phyloP scores from a whole-genome alignment of 2,113 vertebrate species.

The Leucopsar rothschildi region DNA sequence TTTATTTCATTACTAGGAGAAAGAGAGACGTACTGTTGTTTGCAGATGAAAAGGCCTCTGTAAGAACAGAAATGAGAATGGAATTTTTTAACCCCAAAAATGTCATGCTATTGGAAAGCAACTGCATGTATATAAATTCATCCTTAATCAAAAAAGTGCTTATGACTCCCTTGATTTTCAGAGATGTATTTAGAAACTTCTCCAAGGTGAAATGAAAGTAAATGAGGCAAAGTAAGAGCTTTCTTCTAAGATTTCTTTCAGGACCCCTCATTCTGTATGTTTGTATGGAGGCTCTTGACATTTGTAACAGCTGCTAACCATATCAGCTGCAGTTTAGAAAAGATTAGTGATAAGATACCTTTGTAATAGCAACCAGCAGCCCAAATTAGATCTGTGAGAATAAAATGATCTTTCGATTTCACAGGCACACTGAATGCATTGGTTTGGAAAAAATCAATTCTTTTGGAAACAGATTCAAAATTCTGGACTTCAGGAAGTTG shows the following conservation, averaged over 20 bases:
- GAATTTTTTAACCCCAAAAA: neutral
- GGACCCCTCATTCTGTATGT: neutral
- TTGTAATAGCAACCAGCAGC: neutral
- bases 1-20: neutral
- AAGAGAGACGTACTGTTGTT: neutral
- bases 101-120: neutral
- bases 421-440: neutral
- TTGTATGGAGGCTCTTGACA: neutral
- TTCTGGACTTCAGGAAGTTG: neutral
- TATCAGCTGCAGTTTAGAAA: neutral
- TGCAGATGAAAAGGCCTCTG: neutral
- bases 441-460: neutral
- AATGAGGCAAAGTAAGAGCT: neutral
- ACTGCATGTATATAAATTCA: neutral
- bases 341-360: neutral
- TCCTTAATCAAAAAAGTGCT: neutral
- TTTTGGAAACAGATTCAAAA: neutral
- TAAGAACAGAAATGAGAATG: neutral
- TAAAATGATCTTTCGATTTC: constrained; percentile 1
- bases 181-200: neutral
- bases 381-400: neutral
- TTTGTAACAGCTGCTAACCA: neutral
- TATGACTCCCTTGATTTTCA: neutral
- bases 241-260: neutral
- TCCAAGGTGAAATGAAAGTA: neutral